Percentiles rank a stretch among this genome's conserved stretches.
phyloP scores from a whole-genome alignment of 2,888 invertebrate genomes.

The Eurytoma californica region DNA sequence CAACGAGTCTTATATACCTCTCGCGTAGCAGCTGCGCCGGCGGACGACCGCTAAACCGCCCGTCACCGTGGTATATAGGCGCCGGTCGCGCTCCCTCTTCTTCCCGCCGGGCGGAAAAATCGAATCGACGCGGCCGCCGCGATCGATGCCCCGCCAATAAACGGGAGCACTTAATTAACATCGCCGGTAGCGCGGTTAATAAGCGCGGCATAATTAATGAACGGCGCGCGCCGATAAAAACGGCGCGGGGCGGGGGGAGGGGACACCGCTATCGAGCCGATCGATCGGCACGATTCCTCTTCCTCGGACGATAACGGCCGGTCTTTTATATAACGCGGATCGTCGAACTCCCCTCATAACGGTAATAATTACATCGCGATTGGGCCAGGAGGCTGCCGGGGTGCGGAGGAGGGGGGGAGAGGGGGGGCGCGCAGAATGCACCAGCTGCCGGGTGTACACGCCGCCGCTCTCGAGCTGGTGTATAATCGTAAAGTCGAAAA shows the following conservation, averaged over 20 bases:
- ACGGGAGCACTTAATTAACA: constrained; percentile 24
- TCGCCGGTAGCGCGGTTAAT: background rate
- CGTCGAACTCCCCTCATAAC: background rate
- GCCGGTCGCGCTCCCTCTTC: background rate
- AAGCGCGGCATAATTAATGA: constrained; percentile 33
- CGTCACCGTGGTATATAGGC: too few species aligned
- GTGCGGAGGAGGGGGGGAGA: background rate
- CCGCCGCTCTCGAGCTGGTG: background rate
- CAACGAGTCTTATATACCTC: too few species aligned
- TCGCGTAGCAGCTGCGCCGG: background rate
- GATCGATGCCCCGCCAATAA: too few species aligned
- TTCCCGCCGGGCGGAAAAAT: constrained; percentile 1
- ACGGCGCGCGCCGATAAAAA: background rate
- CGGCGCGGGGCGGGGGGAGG: too few species aligned
- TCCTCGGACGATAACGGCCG: background rate
- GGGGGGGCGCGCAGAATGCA: constrained; percentile 25
- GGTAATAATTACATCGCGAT: constrained; percentile 20
- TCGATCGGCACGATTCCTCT: constrained; percentile 12
- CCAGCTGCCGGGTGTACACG: constrained; percentile 23
- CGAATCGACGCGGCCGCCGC: constrained; percentile 1
- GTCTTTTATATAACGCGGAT: background rate
- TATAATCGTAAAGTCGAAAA: constrained; percentile 36
- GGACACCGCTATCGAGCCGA: constrained; percentile 23
- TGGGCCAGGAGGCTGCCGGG: constrained; percentile 16
- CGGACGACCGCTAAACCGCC: too few species aligned